phyloP scores from a whole-genome alignment of 53 echinoderm and acorn worm genomes.

The Arbacia lixula region DNA sequence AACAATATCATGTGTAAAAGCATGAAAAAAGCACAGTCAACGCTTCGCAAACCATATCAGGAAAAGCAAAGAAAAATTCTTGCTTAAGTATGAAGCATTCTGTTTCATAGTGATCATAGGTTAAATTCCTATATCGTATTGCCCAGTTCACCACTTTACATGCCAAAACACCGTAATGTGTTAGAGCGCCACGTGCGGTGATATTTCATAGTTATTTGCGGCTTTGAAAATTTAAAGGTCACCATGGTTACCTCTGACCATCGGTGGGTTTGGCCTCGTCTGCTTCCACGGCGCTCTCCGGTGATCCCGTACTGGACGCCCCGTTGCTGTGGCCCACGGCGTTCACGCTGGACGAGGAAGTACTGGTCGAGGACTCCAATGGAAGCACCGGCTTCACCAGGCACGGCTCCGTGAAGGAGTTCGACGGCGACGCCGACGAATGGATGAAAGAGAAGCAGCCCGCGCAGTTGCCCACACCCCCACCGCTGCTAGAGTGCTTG shows the following conservation, averaged over 20 bases:
- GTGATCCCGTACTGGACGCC: slow-evolving; percentile 24
- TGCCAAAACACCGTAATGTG: too few relatives aligned
- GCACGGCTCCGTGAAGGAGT: slow-evolving; percentile 81
- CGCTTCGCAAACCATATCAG: too few relatives aligned
- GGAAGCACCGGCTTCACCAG: slow-evolving; percentile 84
- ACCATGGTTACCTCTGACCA: slow-evolving; percentile 49
- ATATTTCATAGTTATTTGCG: neutral
- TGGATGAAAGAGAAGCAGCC: slow-evolving; percentile 93
- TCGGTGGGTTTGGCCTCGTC: slow-evolving; percentile 32
- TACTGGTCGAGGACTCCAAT: slow-evolving; percentile 76
- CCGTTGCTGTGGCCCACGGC: slow-evolving; percentile 51
- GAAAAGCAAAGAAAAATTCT: too few relatives aligned
- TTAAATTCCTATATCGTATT: too few relatives aligned
- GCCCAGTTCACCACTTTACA: too few relatives aligned
- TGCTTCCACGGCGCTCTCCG: slow-evolving; percentile 6
- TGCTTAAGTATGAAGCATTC: too few relatives aligned
- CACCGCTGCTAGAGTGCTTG: slow-evolving; percentile 27
- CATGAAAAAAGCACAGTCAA: too few relatives aligned
- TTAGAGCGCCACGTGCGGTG: neutral
- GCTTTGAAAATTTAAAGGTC: neutral
- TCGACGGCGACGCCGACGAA: slow-evolving; percentile 66
- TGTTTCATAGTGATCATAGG: too few relatives aligned
- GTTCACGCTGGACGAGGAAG: slow-evolving; percentile 70
- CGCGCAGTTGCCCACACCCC: slow-evolving; percentile 66
- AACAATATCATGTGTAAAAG: too few relatives aligned